Evolutionary conservation across 2,888 invertebrate genomes (phyloP).

Genomic region (Sinodicranocentrus sp.): DNA sequence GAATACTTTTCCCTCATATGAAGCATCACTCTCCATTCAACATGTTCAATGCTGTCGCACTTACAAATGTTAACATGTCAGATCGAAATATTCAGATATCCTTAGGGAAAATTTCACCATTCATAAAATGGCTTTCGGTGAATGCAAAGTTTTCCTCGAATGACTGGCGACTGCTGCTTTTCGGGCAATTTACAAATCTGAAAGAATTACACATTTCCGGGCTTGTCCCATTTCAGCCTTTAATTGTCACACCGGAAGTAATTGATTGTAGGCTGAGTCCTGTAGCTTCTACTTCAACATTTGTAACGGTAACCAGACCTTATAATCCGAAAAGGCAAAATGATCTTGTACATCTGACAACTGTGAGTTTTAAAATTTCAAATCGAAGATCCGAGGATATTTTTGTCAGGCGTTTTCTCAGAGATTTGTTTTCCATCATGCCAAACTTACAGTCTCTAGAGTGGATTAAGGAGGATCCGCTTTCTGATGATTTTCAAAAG

Average conservation of each 20-base stretch:
- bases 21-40: neutral
- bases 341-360: constrained; percentile 23
- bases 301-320: neutral
- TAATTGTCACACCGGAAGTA: constrained; percentile 2
- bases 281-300: neutral
- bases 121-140: constrained; percentile 5
- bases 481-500: constrained; percentile 49
- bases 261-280: neutral
- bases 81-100: constrained; percentile 28
- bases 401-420: constrained; percentile 56
- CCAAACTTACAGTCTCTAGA: constrained; percentile 41
- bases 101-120: constrained; percentile 4
- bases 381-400: constrained; percentile 54
- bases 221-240: constrained; percentile 40
- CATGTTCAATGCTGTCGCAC: constrained; percentile 6
- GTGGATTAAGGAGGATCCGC: constrained; percentile 45
- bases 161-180: constrained; percentile 50
- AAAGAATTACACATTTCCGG: constrained; percentile 44
- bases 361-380: constrained; percentile 29
- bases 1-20: constrained; percentile 5
- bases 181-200: constrained; percentile 52
- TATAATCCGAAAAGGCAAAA: neutral
- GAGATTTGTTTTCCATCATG: constrained; percentile 38
- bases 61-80: constrained; percentile 5
- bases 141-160: neutral